These are phyloP conservation scores for Coccyzus lansbergi DNA, from an alignment of 2,797 vertebrate genomes.

Conservation along the genomic window DNA sequence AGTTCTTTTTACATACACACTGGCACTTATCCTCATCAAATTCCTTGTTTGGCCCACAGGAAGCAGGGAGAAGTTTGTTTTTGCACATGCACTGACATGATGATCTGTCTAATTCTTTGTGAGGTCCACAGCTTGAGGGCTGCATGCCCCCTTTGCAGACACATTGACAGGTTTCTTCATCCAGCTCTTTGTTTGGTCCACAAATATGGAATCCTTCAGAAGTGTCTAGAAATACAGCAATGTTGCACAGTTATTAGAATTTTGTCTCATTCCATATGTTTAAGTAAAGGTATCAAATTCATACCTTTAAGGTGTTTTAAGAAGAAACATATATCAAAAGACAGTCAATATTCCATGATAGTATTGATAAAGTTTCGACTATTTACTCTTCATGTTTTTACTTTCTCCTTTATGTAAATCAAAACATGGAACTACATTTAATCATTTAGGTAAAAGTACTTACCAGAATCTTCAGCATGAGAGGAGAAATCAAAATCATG, in stretches of 20 bases:
- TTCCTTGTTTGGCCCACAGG: conserved; percentile 83
- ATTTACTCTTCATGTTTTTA: neutral
- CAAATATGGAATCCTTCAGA: conserved; percentile 82
- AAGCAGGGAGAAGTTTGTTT: conserved; percentile 76
- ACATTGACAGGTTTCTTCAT: conserved; percentile 92
- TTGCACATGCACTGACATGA: conserved; percentile 91
- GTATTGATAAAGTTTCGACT: neutral
- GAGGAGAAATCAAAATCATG: conserved; percentile 80
- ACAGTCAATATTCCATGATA: neutral
- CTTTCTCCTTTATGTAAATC: neutral
- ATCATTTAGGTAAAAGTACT: conserved; percentile 35
- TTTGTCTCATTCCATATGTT: neutral
- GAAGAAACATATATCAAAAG: neutral
- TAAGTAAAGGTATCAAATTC: neutral
- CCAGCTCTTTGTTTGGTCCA: conserved; percentile 89
- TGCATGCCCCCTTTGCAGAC: conserved; percentile 81
- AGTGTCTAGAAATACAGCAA: conserved; percentile 72
- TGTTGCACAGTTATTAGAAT: neutral
- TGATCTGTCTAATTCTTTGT: conserved; percentile 85
- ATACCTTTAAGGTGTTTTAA: neutral
- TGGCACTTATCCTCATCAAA: conserved; percentile 91
- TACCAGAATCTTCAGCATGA: conserved; percentile 77
- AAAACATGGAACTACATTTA: neutral
- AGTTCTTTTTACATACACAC: conserved; percentile 87
- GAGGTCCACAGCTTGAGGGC: conserved; percentile 84